phyloP scores from a whole-genome alignment of 1,140 invertebrate species.

The Lordiphosa mommai region DNA sequence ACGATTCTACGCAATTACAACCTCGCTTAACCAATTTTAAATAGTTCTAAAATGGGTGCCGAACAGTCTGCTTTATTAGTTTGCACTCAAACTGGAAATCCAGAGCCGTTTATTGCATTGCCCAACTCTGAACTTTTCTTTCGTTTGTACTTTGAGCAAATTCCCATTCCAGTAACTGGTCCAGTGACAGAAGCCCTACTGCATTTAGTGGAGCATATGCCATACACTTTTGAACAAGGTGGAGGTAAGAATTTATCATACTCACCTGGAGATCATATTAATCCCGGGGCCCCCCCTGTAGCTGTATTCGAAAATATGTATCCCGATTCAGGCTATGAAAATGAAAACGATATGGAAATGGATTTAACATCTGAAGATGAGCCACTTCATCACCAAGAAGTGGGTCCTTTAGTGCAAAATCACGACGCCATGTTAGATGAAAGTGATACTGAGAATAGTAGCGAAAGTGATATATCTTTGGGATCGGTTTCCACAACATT shows the following conservation, averaged over 20 bases:
- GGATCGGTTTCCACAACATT: neutral
- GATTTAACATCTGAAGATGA: no score
- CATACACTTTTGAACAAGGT: no score
- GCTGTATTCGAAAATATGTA: no score
- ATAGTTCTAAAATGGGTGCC: slow-evolving; percentile 38
- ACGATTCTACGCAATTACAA: neutral
- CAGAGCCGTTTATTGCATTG: slow-evolving; percentile 16
- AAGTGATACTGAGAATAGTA: neutral
- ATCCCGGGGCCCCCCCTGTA: neutral
- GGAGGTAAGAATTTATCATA: neutral
- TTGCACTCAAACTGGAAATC: slow-evolving; percentile 43
- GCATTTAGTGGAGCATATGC: slow-evolving; percentile 24
- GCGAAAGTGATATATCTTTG: slow-evolving; percentile 8
- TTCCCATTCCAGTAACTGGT: slow-evolving; percentile 37
- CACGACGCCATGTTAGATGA: neutral
- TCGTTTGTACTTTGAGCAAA: slow-evolving; percentile 35
- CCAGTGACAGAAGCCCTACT: slow-evolving; percentile 47
- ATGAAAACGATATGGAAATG: no score
- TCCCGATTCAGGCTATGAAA: no score
- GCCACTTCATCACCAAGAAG: no score
- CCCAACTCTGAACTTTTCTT: slow-evolving; percentile 41
- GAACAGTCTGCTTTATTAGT: slow-evolving; percentile 53
- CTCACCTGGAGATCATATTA: no score
- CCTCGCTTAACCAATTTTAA: neutral
- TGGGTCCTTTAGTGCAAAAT: no score